Conservation (phyloP, 64 coral and sea anemone species). For the Catalaphyllia jardinei region DNA sequence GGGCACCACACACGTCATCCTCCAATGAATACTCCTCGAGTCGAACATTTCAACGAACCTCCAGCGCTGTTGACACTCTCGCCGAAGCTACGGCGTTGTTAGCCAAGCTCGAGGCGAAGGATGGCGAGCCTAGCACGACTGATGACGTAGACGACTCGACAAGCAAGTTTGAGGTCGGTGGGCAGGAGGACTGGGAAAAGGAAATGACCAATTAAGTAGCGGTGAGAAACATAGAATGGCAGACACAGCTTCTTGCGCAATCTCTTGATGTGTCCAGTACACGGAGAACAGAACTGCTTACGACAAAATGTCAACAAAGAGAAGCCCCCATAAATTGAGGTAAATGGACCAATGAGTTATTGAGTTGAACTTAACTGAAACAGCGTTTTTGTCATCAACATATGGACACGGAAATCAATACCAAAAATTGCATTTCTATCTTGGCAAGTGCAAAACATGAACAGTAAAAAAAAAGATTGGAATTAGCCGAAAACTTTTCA, state of each 20-base stretch:
- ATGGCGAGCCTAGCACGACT: slow-evolving; percentile 46
- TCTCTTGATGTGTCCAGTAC: too few species aligned
- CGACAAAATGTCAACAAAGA: too few species aligned
- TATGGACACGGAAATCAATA: too few species aligned
- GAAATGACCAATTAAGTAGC: slow-evolving; percentile 16
- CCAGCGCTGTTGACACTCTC: slow-evolving; percentile 83
- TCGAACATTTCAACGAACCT: slow-evolving; percentile 90
- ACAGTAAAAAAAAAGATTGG: too few species aligned
- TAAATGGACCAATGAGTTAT: too few species aligned
- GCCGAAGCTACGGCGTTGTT: slow-evolving; percentile 88
- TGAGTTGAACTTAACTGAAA: too few species aligned
- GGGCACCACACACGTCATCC: slow-evolving; percentile 81
- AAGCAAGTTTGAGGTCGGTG: background rate
- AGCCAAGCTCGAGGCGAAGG: slow-evolving; percentile 89
- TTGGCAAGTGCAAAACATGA: too few species aligned
- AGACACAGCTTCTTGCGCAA: background rate
- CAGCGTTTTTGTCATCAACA: too few species aligned
- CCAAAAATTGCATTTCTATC: too few species aligned
- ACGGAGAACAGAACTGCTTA: too few species aligned
- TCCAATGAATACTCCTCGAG: slow-evolving; percentile 93
- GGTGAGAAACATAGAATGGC: background rate
- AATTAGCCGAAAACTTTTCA: too few species aligned
- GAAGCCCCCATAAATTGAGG: too few species aligned
- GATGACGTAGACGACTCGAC: slow-evolving; percentile 42
- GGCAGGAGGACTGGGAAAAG: slow-evolving; percentile 32